These are phyloP conservation scores for Ormyrus pomaceus DNA, from an alignment of 2,888 invertebrate genomes.

Conservation along the genomic window DNA sequence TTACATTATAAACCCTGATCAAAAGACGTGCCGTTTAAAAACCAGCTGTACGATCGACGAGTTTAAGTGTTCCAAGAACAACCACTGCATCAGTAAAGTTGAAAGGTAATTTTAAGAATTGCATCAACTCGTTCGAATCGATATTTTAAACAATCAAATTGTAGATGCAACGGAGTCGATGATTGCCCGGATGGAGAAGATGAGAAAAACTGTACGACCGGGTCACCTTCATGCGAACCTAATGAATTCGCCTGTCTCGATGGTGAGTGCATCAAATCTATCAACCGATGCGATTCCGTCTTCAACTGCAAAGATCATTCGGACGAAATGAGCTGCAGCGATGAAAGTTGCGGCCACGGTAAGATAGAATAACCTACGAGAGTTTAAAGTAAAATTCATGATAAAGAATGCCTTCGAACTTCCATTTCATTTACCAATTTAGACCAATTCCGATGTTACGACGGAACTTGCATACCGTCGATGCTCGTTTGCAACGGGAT, in stretches of 20 bases:
- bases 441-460: slow-evolving; percentile 80
- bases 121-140: not conserved
- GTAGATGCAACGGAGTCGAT: slow-evolving; percentile 77
- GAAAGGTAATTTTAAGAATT: slow-evolving; percentile 60
- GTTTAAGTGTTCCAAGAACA: slow-evolving; percentile 76
- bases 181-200: slow-evolving; percentile 80
- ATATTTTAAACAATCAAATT: not conserved
- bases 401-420: not conserved
- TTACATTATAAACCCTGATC: slow-evolving; percentile 77
- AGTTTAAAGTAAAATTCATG: not conserved
- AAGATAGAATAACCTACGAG: too few species aligned
- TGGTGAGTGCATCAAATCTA: slow-evolving; percentile 77
- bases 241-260: slow-evolving; percentile 77
- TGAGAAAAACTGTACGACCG: slow-evolving; percentile 77
- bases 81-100: slow-evolving; percentile 73
- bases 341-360: slow-evolving; percentile 29
- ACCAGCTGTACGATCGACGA: slow-evolving; percentile 73
- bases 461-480: slow-evolving; percentile 83
- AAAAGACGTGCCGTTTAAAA: slow-evolving; percentile 78
- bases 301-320: slow-evolving; percentile 79
- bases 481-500: slow-evolving; percentile 84
- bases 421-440: slow-evolving; percentile 23
- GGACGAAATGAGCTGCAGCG: slow-evolving; percentile 75
- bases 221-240: not conserved
- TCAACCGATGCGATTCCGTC: slow-evolving; percentile 77